A percentile compares a stretch with the other conserved stretches of the same genome.
These are phyloP conservation scores for Laspeyria flexula DNA, from an alignment of 2,888 invertebrate genomes.

Conservation along the genomic window DNA sequence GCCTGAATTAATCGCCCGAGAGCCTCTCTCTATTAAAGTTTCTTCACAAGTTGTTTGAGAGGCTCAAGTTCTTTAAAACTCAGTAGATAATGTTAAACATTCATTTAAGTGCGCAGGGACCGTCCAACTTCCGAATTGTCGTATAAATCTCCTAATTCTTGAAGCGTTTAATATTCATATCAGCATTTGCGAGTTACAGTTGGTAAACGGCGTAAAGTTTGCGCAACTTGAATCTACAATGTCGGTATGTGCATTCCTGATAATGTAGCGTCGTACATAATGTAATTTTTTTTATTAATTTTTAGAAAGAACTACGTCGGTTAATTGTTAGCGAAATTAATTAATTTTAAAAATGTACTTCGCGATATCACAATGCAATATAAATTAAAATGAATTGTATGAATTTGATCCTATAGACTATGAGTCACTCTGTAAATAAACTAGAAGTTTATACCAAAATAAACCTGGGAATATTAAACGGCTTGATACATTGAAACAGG, in stretches of 20 bases:
- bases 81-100: slow-evolving; percentile 85
- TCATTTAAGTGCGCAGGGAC: slow-evolving; percentile 79
- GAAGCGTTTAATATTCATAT: slow-evolving; percentile 85
- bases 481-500: too few species aligned
- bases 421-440: too few species aligned
- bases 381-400: too few species aligned
- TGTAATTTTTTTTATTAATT: too few species aligned
- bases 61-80: slow-evolving; percentile 80
- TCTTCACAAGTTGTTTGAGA: slow-evolving; percentile 82
- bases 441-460: too few species aligned
- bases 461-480: too few species aligned
- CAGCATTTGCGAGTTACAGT: slow-evolving; percentile 56
- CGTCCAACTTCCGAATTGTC: slow-evolving; percentile 77
- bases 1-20: slow-evolving; percentile 82
- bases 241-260: neutral
- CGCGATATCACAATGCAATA: too few species aligned
- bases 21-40: slow-evolving; percentile 83
- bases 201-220: slow-evolving; percentile 44
- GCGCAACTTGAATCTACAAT: neutral
- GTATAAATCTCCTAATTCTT: slow-evolving; percentile 84
- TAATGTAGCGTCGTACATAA: neutral
- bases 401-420: too few species aligned
- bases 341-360: too few species aligned
- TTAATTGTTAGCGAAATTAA: too few species aligned
- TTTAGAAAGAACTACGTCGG: too few species aligned